Evolutionary conservation across 30 jellyfish, hydroid and myxozoan species (phyloP), one percentile per base, ranked within the genome.

Genomic region (Aurelia sp.): DNA sequence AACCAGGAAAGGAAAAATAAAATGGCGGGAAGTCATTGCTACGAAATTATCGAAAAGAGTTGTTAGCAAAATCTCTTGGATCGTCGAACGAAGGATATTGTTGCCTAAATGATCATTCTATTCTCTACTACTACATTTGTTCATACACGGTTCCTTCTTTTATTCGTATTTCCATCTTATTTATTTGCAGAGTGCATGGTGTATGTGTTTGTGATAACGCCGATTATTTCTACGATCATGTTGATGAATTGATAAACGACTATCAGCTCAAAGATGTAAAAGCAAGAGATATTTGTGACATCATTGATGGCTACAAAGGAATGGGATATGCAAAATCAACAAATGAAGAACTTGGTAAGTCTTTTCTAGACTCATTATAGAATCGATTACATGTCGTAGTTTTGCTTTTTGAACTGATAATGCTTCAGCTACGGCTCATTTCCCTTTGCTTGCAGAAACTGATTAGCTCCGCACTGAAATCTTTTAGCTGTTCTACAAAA

Each of bases 291-390:
- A 83, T 91, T 13, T 81, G 94, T 48, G 96, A 91, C 48, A 31
- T 91, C 0, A 91, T 91, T 30, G 96, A 84, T 15, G 97, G 97
- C 19, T 91, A 91, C 51, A 84, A 91, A 53, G 90, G 90, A n/a
- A 47, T 21, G 0, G 97, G 97, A 17, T 91, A 91, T 52, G 96
- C 96, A n/a, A 83, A 65, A 38, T 72, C 96, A 8, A 91, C 97
- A 13, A 74, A 88, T n/a, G 97, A 91, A 78, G 97, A 91, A 48
- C 61, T 84, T 53, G 97, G 97, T 91, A 79, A 13, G 86, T 15
- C 47, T 11, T 6, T 48, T 15, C 16, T 75, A 22, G 19, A 16
- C n/a, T 38, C 50, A 38, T 38, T 38, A 8, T 7, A 38, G 7
- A 38, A 0, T 7, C 50, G 10, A 27, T 27, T 27, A 1, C 33